Conservation (phyloP, 1,140 invertebrate genomes). For the Maconellicoccus hirsutus region DNA sequence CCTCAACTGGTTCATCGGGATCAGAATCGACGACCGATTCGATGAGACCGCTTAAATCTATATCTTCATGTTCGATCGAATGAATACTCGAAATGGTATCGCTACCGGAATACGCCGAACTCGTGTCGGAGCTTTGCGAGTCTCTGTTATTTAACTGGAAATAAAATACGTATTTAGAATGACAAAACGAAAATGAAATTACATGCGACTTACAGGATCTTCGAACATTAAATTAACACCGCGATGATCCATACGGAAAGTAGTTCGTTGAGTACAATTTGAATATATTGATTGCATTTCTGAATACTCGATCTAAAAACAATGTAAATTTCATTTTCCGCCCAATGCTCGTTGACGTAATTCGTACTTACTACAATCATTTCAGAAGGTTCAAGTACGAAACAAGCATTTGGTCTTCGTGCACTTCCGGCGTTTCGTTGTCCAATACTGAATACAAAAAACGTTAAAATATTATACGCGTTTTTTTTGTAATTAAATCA, state of each 20-base stretch:
- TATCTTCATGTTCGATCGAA: constrained; percentile 67
- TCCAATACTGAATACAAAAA: constrained; percentile 68
- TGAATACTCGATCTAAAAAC: not conserved
- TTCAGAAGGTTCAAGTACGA: constrained; percentile 73
- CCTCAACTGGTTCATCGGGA: constrained; percentile 84
- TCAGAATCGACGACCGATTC: constrained; percentile 93
- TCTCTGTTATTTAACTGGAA: constrained; percentile 70
- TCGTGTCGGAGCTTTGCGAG: constrained; percentile 85
- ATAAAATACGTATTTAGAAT: not conserved
- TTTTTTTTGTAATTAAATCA: not conserved
- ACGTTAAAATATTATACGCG: constrained; percentile 30
- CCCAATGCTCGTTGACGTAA: not conserved
- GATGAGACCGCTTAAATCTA: constrained; percentile 81
- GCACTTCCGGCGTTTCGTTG: constrained; percentile 59
- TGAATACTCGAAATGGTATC: constrained; percentile 91
- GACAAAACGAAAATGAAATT: constrained; percentile 4
- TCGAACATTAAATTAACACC: constrained; percentile 10
- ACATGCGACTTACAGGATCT: not conserved
- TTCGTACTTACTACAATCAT: constrained; percentile 66
- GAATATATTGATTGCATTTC: constrained; percentile 12
- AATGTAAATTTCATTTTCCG: too few relatives aligned
- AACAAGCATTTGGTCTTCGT: constrained; percentile 66
- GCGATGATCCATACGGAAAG: constrained; percentile 13
- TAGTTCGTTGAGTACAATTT: constrained; percentile 6
- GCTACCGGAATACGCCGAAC: constrained; percentile 87